Conservation (phyloP, 2,888 invertebrate genomes). For the Idaea biselata region DNA sequence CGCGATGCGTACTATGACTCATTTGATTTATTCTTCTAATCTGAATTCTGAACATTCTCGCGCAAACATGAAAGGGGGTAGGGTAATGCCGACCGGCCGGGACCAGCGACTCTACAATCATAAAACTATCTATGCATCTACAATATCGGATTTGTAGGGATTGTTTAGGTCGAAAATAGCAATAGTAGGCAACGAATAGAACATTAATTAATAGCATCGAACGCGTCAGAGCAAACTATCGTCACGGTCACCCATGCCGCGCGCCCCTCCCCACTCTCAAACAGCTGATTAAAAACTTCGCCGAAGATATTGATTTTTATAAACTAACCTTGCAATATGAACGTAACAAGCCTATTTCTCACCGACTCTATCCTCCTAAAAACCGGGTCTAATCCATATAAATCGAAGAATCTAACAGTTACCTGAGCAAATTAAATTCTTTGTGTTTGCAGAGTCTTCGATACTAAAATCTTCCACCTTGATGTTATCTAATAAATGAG, state of each 20-base stretch:
- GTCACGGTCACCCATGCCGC: slow-evolving; percentile 71
- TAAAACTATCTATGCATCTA: neutral
- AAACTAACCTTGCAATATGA: slow-evolving; percentile 61
- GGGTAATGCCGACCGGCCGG: slow-evolving; percentile 7
- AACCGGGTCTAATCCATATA: slow-evolving; percentile 27
- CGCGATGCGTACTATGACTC: slow-evolving; percentile 42
- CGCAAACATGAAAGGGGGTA: slow-evolving; percentile 3
- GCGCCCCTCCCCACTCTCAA: slow-evolving; percentile 60
- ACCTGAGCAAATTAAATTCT: slow-evolving; percentile 85
- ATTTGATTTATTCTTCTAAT: slow-evolving; percentile 31
- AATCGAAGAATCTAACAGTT: slow-evolving; percentile 48
- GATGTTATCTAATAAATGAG: slow-evolving; percentile 84
- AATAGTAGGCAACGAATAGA: slow-evolving; percentile 6
- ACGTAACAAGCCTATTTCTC: slow-evolving; percentile 35
- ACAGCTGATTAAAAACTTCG: slow-evolving; percentile 79
- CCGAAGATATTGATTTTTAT: slow-evolving; percentile 74
- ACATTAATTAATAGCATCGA: slow-evolving; percentile 45
- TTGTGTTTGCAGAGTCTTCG: slow-evolving; percentile 78
- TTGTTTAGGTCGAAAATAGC: slow-evolving; percentile 33
- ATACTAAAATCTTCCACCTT: slow-evolving; percentile 76
- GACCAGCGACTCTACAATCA: slow-evolving; percentile 1
- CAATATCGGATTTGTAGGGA: neutral
- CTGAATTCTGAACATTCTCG: slow-evolving; percentile 6
- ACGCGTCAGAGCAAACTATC: slow-evolving; percentile 55
- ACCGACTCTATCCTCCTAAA: slow-evolving; percentile 15